These are phyloP conservation scores for Myopa tessellatipennis DNA, from an alignment of 2,888 invertebrate species.

Conservation along the genomic window DNA sequence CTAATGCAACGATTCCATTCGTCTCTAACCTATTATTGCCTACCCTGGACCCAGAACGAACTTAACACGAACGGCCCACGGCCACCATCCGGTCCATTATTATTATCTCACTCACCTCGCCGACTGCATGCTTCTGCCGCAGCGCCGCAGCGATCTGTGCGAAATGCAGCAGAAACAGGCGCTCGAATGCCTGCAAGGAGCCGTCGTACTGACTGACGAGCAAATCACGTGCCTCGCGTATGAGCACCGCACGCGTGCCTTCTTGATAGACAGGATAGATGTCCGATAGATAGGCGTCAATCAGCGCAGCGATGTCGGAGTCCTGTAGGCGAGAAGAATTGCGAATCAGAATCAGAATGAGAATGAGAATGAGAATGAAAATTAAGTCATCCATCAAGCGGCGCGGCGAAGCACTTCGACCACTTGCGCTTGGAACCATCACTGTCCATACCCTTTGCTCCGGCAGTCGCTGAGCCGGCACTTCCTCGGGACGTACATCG, in stretches of 20 bases:
- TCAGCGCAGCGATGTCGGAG: conserved; percentile 64
- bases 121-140: conserved; percentile 67
- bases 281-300: conserved; percentile 74
- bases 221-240: conserved; percentile 77
- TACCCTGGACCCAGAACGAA: neutral
- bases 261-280: conserved; percentile 74
- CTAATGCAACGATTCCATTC: too few relatives aligned
- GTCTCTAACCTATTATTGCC: too few relatives aligned
- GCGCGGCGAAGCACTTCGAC: too few relatives aligned
- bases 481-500: conserved; percentile 42
- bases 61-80: neutral
- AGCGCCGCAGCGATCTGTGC: conserved; percentile 71
- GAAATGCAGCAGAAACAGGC: conserved; percentile 74
- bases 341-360: conserved; percentile 3
- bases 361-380: conserved; percentile 9
- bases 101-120: conserved; percentile 61
- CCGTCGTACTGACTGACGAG: conserved; percentile 76
- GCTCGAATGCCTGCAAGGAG: conserved; percentile 74
- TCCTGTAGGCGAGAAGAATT: conserved; percentile 48
- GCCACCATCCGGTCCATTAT: neutral
- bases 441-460: conserved; percentile 40
- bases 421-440: neutral
- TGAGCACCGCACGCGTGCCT: conserved; percentile 72
- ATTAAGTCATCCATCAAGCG: conserved; percentile 13
- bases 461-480: conserved; percentile 43